phyloP scores from a whole-genome alignment of 2,113 vertebrate species.

The Lethenteron camtschaticum region DNA sequence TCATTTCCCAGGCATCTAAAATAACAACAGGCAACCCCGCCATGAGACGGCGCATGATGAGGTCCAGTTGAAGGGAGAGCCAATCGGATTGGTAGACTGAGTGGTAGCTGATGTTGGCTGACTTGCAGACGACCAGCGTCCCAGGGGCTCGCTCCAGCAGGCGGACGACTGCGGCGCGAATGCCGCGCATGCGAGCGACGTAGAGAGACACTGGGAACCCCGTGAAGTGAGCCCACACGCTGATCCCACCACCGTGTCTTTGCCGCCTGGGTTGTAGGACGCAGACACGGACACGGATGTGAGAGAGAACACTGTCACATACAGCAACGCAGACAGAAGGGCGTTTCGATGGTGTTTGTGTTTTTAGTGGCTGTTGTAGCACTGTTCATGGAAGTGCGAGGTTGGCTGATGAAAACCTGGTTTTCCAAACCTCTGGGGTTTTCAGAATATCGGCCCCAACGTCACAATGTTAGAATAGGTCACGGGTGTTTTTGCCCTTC shows the following conservation, averaged over 20 bases:
- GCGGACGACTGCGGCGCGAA: slow-evolving; percentile 10
- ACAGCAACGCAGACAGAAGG: no score
- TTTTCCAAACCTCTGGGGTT: no score
- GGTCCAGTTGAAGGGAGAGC: slow-evolving; percentile 18
- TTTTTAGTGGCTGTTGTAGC: no score
- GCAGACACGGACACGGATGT: no score
- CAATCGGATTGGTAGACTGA: slow-evolving; percentile 15
- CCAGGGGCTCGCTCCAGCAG: slow-evolving; percentile 12
- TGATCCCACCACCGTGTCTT: slow-evolving; percentile 12
- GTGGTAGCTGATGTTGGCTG: slow-evolving; percentile 17
- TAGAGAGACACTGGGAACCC: slow-evolving; percentile 11
- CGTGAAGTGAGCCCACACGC: slow-evolving; percentile 15
- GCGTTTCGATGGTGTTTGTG: no score
- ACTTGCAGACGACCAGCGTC: slow-evolving; percentile 15
- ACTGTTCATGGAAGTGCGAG: no score
- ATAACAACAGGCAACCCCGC: slow-evolving; percentile 13
- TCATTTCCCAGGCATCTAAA: slow-evolving; percentile 20
- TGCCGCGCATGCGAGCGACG: slow-evolving; percentile 9
- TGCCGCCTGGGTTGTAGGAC: no score
- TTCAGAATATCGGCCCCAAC: no score
- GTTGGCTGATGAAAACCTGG: no score
- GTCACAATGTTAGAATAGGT: no score
- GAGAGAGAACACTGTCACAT: no score
- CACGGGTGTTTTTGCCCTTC: no score
- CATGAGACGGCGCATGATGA: slow-evolving; percentile 12